Percentiles rank a stretch among this genome's conserved stretches.
Conservation (phyloP, 2,888 invertebrate species). For the Xanthia icteritia region DNA sequence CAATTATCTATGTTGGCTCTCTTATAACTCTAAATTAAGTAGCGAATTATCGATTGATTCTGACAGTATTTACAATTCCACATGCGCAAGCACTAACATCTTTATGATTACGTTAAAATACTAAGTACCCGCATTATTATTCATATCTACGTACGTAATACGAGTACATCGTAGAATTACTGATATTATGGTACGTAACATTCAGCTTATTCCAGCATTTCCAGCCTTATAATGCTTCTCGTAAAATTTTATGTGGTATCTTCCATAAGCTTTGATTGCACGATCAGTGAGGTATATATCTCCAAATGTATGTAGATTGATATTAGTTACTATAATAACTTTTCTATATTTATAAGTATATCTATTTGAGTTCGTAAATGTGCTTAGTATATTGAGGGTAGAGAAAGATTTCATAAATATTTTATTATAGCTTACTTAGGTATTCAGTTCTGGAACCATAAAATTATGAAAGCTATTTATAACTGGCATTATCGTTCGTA, state of each 20-base stretch:
- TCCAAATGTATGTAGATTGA: conserved; percentile 60
- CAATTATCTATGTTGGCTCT: conserved; percentile 65
- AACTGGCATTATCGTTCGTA: conserved; percentile 4
- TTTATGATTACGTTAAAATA: conserved; percentile 59
- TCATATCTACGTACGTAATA: conserved; percentile 68
- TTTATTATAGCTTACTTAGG: conserved; percentile 10
- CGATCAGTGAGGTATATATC: conserved; percentile 72
- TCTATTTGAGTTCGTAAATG: conserved; percentile 8
- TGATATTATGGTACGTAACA: conserved; percentile 75
- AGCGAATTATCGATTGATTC: conserved; percentile 4
- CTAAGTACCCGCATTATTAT: conserved; percentile 68
- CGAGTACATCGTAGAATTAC: conserved; percentile 71
- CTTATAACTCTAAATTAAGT: conserved; percentile 43
- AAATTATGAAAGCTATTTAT: conserved; percentile 1
- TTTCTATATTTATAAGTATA: conserved; percentile 39
- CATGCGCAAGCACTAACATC: conserved; percentile 53
- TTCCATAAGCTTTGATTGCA: conserved; percentile 81
- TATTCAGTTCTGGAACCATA: neutral
- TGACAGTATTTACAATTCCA: conserved; percentile 52
- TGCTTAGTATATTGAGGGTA: conserved; percentile 12
- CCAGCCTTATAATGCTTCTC: conserved; percentile 78
- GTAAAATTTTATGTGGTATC: conserved; percentile 85
- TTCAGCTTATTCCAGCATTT: conserved; percentile 78
- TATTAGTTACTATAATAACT: conserved; percentile 58
- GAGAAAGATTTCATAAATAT: conserved; percentile 3